Conservation (phyloP, 1,140 invertebrate genomes). For the Conus ventricosus region DNA sequence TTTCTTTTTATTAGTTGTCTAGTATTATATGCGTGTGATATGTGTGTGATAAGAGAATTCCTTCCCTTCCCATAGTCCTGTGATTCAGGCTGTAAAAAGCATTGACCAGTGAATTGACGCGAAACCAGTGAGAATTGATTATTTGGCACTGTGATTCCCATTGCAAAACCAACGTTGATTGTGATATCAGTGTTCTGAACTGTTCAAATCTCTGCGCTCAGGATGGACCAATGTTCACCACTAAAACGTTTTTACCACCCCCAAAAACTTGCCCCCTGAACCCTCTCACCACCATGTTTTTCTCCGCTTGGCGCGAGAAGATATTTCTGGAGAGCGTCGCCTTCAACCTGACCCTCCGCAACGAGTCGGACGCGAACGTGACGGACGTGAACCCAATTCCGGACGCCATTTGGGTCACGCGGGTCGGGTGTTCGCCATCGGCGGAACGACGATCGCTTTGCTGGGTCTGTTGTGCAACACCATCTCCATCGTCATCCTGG, state of each 20-base stretch:
- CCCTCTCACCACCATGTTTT: not conserved
- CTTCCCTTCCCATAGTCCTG: too few species aligned
- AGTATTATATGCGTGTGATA: too few species aligned
- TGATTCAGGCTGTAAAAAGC: too few species aligned
- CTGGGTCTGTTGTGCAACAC: slow-evolving; percentile 44
- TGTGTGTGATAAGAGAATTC: too few species aligned
- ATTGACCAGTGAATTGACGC: too few species aligned
- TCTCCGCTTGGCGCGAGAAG: not conserved
- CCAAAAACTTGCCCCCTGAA: not conserved
- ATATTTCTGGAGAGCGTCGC: slow-evolving; percentile 3
- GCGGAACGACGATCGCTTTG: slow-evolving; percentile 43
- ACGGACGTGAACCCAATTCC: not conserved
- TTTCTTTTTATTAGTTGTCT: too few species aligned
- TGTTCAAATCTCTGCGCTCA: not conserved
- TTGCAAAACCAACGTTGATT: too few species aligned
- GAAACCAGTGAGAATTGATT: too few species aligned
- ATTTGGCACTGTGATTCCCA: too few species aligned
- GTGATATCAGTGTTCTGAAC: not conserved
- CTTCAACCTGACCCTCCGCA: not conserved
- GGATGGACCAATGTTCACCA: not conserved
- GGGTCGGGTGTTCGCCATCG: slow-evolving; percentile 42
- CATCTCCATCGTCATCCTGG: slow-evolving; percentile 42
- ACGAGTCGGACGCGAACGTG: not conserved
- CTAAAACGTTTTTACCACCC: not conserved
- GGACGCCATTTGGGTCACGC: slow-evolving; percentile 35